phyloP scores from a whole-genome alignment of 2,888 invertebrate species.

The Hybos culiciformis region DNA sequence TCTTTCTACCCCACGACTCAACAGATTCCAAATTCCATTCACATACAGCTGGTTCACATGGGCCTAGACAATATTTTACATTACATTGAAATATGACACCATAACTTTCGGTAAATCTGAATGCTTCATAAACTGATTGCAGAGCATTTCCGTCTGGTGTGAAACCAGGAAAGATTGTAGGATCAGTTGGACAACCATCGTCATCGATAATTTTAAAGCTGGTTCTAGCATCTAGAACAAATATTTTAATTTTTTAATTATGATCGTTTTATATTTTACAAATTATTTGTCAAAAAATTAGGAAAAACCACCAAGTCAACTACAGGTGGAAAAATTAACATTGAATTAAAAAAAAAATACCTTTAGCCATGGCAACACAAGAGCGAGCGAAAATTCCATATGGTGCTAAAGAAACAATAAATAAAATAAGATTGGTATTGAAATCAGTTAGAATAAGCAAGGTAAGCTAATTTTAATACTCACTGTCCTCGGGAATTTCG shows the following conservation, averaged over 20 bases:
- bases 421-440: slow-evolving; percentile 1
- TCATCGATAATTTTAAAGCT: slow-evolving; percentile 94
- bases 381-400: slow-evolving; percentile 92
- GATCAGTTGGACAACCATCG: slow-evolving; percentile 87
- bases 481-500: slow-evolving; percentile 92
- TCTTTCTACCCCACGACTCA: slow-evolving; percentile 83
- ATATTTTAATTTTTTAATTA: too few species aligned
- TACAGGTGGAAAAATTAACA: too few species aligned
- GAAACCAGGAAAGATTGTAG: slow-evolving; percentile 87
- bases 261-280: too few species aligned
- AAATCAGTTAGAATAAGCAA: slow-evolving; percentile 1
- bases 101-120: slow-evolving; percentile 90
- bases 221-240: slow-evolving; percentile 89
- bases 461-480: slow-evolving; percentile 31
- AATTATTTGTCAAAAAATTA: too few species aligned
- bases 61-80: slow-evolving; percentile 89
- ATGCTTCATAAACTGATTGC: slow-evolving; percentile 85
- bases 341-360: too few species aligned
- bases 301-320: too few species aligned
- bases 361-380: slow-evolving; percentile 93
- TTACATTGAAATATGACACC: slow-evolving; percentile 96
- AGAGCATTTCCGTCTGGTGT: slow-evolving; percentile 80
- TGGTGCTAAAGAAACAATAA: slow-evolving; percentile 52
- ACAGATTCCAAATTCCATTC: slow-evolving; percentile 83
- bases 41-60: slow-evolving; percentile 84